phyloP scores from a whole-genome alignment of 2,113 vertebrate species.

The Origma solitaria region DNA sequence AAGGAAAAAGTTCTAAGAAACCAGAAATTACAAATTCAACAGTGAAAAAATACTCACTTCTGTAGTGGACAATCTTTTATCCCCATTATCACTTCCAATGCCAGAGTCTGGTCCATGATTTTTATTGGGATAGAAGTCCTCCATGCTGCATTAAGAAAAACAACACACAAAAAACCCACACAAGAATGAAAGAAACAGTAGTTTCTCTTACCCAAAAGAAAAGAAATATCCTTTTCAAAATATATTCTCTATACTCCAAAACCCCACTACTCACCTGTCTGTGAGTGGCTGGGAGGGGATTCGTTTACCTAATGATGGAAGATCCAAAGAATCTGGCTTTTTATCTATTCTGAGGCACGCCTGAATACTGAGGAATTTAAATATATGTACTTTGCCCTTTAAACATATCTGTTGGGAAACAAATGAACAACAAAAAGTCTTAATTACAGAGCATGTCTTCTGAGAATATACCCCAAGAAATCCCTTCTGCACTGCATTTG shows the following conservation, averaged over 20 bases:
- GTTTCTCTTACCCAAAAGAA: background rate
- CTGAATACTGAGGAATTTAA: conserved; percentile 96
- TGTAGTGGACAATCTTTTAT: conserved; percentile 94
- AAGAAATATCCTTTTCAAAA: background rate
- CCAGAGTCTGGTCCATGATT: conserved; percentile 97
- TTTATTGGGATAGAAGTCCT: conserved; percentile 97
- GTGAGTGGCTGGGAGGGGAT: conserved; percentile 91
- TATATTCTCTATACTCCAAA: background rate
- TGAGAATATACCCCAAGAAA: background rate
- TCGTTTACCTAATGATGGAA: conserved; percentile 88
- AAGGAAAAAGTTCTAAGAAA: background rate
- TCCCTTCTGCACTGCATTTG: background rate
- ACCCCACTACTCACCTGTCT: conserved; percentile 77
- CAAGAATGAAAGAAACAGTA: background rate
- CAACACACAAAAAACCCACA: background rate
- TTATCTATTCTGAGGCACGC: conserved; percentile 91
- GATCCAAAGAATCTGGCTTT: conserved; percentile 95
- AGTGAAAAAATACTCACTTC: conserved; percentile 80
- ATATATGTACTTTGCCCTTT: conserved; percentile 98
- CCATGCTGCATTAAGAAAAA: conserved; percentile 79
- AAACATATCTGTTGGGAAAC: conserved; percentile 87
- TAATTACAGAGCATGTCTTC: background rate
- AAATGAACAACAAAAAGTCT: background rate
- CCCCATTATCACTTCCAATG: conserved; percentile 97
- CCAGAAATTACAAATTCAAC: background rate